phyloP scores from a whole-genome alignment of 2,888 invertebrate genomes.

The Synergus japonicus region DNA sequence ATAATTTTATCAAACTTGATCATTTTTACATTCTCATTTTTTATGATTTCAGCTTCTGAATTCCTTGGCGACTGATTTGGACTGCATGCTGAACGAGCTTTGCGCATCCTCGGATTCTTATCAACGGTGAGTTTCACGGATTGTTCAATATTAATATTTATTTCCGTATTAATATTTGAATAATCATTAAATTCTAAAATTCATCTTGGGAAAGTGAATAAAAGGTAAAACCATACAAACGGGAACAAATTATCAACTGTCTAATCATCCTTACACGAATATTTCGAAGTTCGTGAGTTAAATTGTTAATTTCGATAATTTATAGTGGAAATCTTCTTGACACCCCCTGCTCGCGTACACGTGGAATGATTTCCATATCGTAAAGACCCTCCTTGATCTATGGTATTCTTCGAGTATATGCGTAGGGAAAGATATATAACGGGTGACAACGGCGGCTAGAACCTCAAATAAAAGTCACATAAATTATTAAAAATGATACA shows the following conservation, averaged over 20 bases:
- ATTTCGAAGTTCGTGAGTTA: slow-evolving; percentile 9
- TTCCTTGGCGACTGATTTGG: slow-evolving; percentile 89
- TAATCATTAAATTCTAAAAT: neutral
- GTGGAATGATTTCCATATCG: slow-evolving; percentile 73
- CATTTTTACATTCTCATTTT: neutral
- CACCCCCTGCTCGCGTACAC: slow-evolving; percentile 59
- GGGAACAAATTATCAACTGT: neutral
- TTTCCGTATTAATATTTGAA: neutral
- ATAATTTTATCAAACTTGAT: neutral
- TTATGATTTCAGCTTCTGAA: slow-evolving; percentile 85
- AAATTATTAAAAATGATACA: slow-evolving; percentile 8
- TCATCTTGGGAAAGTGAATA: neutral
- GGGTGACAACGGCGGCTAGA: slow-evolving; percentile 54
- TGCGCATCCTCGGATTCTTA: slow-evolving; percentile 82
- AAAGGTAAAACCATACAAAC: neutral
- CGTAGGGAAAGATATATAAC: slow-evolving; percentile 60
- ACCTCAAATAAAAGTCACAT: slow-evolving; percentile 20
- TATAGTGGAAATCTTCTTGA: slow-evolving; percentile 68
- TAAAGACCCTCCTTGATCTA: slow-evolving; percentile 70
- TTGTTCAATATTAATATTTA: slow-evolving; percentile 3
- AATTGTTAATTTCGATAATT: slow-evolving; percentile 70
- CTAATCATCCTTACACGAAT: neutral
- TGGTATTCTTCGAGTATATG: slow-evolving; percentile 64
- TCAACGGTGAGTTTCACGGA: slow-evolving; percentile 67
- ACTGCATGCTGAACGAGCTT: slow-evolving; percentile 90